phyloP scores from a whole-genome alignment of 1,140 invertebrate species.

The Pinna nobilis region DNA sequence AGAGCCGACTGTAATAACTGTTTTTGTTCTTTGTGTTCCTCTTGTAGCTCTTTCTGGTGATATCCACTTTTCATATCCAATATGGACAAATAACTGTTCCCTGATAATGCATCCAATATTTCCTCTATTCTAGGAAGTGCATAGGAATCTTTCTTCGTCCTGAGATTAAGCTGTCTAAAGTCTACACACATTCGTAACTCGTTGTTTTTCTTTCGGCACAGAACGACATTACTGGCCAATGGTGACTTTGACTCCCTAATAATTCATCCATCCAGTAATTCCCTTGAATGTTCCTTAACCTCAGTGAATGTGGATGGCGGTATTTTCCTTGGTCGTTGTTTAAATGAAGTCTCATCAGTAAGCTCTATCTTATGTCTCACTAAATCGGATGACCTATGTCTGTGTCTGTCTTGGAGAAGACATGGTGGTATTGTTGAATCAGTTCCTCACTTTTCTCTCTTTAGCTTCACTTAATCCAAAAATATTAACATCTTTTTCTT shows the following conservation, averaged over 20 bases:
- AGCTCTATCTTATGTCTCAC: slow-evolving; percentile 38
- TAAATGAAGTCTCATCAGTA: slow-evolving; percentile 26
- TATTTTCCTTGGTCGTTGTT: slow-evolving; percentile 54
- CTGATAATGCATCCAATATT: background rate
- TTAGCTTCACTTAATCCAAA: no score
- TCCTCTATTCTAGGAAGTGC: slow-evolving; percentile 11
- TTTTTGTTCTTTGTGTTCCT: slow-evolving; percentile 17
- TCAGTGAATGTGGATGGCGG: slow-evolving; percentile 67
- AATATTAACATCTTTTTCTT: no score
- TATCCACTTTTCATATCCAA: slow-evolving; percentile 13
- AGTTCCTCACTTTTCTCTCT: no score
- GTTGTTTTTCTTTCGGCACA: slow-evolving; percentile 75
- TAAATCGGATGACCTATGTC: slow-evolving; percentile 37
- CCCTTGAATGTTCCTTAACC: slow-evolving; percentile 33
- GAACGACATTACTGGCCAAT: slow-evolving; percentile 76
- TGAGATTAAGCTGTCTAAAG: slow-evolving; percentile 15
- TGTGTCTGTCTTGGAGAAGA: no score
- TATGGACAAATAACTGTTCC: slow-evolving; percentile 12
- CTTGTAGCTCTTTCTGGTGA: slow-evolving; percentile 16
- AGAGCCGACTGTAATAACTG: slow-evolving; percentile 14
- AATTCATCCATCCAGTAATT: slow-evolving; percentile 36
- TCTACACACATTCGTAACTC: slow-evolving; percentile 57
- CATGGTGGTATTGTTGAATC: no score
- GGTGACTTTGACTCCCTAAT: slow-evolving; percentile 60
- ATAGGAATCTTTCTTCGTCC: slow-evolving; percentile 13